phyloP scores from a whole-genome alignment of 2,888 invertebrate species.

The Bruchidius siliquastri region DNA sequence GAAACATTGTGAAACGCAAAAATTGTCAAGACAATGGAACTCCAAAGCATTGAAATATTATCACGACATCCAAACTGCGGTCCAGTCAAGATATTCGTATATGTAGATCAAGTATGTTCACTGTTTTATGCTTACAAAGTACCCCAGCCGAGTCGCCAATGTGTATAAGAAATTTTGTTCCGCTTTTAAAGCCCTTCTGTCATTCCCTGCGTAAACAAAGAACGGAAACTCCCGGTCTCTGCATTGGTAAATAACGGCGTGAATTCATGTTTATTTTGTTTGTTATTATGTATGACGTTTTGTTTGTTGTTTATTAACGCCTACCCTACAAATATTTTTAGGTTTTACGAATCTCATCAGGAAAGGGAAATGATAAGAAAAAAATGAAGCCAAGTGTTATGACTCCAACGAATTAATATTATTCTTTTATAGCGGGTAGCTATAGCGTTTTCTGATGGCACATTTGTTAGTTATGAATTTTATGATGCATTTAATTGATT shows the following conservation, averaged over 20 bases:
- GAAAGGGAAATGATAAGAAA: background rate
- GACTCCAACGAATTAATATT: too few relatives aligned
- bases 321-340: background rate
- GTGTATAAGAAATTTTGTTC: background rate
- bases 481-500: too few relatives aligned
- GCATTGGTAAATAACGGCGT: background rate
- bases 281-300: background rate
- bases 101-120: too few relatives aligned
- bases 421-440: too few relatives aligned
- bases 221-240: background rate
- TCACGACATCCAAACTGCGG: too few relatives aligned
- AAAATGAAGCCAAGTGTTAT: too few relatives aligned
- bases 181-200: background rate
- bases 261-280: background rate
- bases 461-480: too few relatives aligned
- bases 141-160: background rate
- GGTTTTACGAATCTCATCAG: background rate
- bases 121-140: background rate
- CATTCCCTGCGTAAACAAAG: background rate
- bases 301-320: background rate
- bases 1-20: too few relatives aligned
- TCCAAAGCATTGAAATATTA: too few relatives aligned
- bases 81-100: too few relatives aligned
- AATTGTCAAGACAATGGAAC: too few relatives aligned
- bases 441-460: too few relatives aligned